Evolutionary conservation across 1,140 invertebrate genomes (phyloP), one percentile per base, ranked within the genome.

Genomic region (Drosophila pallidifrons): DNA sequence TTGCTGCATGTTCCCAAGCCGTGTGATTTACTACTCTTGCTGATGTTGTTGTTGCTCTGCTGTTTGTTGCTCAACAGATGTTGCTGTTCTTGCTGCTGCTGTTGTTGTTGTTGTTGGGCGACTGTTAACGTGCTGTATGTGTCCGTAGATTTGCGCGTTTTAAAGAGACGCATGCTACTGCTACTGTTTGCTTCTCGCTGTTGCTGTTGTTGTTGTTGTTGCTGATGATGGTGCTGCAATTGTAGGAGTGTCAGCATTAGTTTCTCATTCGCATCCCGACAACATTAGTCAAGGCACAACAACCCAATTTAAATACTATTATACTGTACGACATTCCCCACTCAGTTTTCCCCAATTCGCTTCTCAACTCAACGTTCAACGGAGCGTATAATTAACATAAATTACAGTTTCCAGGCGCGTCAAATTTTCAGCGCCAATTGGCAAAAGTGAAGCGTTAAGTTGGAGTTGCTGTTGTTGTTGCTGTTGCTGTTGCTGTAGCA

Each of bases 61-160:
- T 38, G 35, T 46, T 8, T 49, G 41, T 25, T 63, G 55, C 15
- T 77, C 25, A 16, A 20, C 70, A 16, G 30, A 61, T 79, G 79
- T 61, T 72, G 82, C 69, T 77, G 52, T 15, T 58, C 32, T 32
- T 67, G 61, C 46, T 72, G 81, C 64, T 59, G 55, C 43, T 67
- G 71, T 46, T 77, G 82, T n/a, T 79, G 75, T 32, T 71, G 79
- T 30, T 80, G 72, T 28, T 72, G 79, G 43, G 74, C 76, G 51
- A 60, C 67, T 54, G 68, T 66, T 63, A 85, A 45, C 46, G 79
- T 89, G 61, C 75, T 88, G 61, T 91, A 91, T 54, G 83, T 92
- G 67, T 92, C 91, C 47, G 82, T 87, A 32, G 90, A 90, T 88
- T 92, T 92, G 71, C 91, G 90, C 63, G 88, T 76, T 80, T 92